Conservation (phyloP, 1,140 invertebrate species). For the Danaus melanippus region DNA sequence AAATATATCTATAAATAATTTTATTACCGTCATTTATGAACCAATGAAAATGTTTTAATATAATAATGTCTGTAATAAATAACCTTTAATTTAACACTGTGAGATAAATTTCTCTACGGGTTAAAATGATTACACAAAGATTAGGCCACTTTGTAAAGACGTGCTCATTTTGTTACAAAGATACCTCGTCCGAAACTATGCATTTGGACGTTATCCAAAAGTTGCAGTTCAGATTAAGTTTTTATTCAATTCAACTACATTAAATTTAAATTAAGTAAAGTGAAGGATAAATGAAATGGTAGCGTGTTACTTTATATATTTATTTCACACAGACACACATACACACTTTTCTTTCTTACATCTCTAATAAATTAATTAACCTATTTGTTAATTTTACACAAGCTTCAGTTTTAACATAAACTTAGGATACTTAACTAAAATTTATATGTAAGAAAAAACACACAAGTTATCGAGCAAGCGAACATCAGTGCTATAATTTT, state of each 20-base stretch:
- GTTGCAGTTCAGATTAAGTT: constrained; percentile 39
- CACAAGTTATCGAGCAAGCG: constrained; percentile 3
- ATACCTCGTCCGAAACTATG: constrained; percentile 34
- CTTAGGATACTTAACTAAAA: constrained; percentile 27
- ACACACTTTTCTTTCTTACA: constrained; percentile 50
- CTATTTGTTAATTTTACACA: constrained; percentile 68
- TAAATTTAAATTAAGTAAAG: constrained; percentile 18
- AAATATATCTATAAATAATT: too few relatives aligned
- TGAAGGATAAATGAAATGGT: constrained; percentile 1
- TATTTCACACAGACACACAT: constrained; percentile 54
- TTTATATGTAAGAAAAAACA: constrained; percentile 17
- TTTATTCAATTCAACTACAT: constrained; percentile 38
- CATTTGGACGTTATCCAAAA: constrained; percentile 51
- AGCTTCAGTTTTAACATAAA: constrained; percentile 61
- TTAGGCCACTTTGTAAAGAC: constrained; percentile 29
- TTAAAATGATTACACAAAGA: constrained; percentile 24
- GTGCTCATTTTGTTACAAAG: constrained; percentile 37
- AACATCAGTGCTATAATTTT: constrained; percentile 1
- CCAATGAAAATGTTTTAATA: too few relatives aligned
- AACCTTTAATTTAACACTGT: neutral
- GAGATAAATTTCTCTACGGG: constrained; percentile 8
- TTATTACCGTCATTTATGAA: too few relatives aligned
- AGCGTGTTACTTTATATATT: constrained; percentile 18
- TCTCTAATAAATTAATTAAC: constrained; percentile 47
- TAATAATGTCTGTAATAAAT: too few relatives aligned